Percentiles rank a stretch among this genome's conserved stretches.
These are phyloP conservation scores for Okamejei kenojei DNA, from an alignment of 2,797 vertebrate species.

Conservation along the genomic window DNA sequence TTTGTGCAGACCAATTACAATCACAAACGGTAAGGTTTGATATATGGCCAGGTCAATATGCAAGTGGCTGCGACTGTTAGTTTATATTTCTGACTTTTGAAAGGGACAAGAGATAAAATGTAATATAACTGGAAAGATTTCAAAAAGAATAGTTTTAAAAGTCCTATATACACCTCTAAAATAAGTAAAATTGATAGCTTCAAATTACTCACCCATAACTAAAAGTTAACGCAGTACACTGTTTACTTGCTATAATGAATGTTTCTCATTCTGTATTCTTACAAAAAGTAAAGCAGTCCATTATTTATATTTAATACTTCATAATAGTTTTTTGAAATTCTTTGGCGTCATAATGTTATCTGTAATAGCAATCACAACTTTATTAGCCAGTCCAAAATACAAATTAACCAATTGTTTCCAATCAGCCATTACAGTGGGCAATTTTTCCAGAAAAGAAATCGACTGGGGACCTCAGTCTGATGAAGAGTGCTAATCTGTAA, in stretches of 20 bases:
- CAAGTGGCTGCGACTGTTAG: not conserved
- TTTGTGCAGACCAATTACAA: not conserved
- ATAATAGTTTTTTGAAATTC: not conserved
- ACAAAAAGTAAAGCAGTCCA: not conserved
- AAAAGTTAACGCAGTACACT: not conserved
- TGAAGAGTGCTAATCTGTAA: no score
- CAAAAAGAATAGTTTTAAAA: not conserved
- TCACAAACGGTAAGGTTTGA: conserved; percentile 2
- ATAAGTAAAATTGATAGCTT: not conserved
- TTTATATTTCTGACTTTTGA: not conserved
- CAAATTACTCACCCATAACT: not conserved
- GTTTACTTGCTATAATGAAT: not conserved
- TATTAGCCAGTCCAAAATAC: not conserved
- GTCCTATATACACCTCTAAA: not conserved
- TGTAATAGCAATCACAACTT: not conserved
- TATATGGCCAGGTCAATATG: not conserved
- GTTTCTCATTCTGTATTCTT: not conserved
- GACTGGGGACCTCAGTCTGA: no score
- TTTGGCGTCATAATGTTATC: not conserved
- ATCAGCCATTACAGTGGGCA: not conserved
- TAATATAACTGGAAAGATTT: not conserved
- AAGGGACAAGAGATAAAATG: not conserved
- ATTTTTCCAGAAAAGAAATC: not conserved
- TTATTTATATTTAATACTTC: not conserved
- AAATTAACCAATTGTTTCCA: not conserved